Conservation (phyloP, 2,888 invertebrate species). For the Hydropsyche betteni region DNA sequence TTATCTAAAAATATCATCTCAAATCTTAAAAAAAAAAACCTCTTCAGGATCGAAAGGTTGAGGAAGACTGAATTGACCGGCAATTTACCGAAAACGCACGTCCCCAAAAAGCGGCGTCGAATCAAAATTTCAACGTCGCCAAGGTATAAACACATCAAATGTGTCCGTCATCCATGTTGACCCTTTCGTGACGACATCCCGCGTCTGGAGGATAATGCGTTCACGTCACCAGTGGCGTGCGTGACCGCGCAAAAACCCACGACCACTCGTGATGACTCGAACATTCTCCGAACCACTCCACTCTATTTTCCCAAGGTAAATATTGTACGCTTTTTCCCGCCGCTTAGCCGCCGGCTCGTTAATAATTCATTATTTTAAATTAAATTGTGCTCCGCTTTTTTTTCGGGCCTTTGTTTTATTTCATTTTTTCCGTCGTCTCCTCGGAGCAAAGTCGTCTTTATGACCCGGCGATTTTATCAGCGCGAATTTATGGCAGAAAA, state of each 20-base stretch:
- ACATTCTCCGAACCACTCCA: neutral
- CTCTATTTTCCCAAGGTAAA: neutral
- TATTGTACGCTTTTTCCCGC: neutral
- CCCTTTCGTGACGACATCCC: constrained; percentile 11
- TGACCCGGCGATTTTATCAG: constrained; percentile 26
- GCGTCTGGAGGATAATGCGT: constrained; percentile 11
- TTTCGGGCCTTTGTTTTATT: neutral
- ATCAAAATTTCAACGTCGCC: too few species aligned
- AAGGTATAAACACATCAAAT: too few species aligned
- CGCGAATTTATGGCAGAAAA: constrained; percentile 28
- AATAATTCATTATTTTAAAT: too few species aligned
- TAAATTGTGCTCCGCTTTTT: too few species aligned
- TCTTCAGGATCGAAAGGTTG: too few species aligned
- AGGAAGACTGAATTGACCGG: too few species aligned
- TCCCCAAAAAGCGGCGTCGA: too few species aligned
- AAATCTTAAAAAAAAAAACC: too few species aligned
- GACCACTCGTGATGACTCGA: neutral
- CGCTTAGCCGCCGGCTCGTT: too few species aligned
- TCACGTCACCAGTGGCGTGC: neutral
- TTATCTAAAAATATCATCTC: too few species aligned
- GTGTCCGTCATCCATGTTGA: neutral
- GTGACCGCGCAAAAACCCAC: neutral
- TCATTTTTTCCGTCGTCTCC: neutral
- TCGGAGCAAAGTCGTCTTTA: constrained; percentile 22
- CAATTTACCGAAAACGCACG: too few species aligned